A percentile compares a stretch with the other conserved stretches of the same genome.
These are phyloP conservation scores for Aphelocoma californica DNA, from an alignment of 2,797 vertebrate genomes.

Conservation along the genomic window DNA sequence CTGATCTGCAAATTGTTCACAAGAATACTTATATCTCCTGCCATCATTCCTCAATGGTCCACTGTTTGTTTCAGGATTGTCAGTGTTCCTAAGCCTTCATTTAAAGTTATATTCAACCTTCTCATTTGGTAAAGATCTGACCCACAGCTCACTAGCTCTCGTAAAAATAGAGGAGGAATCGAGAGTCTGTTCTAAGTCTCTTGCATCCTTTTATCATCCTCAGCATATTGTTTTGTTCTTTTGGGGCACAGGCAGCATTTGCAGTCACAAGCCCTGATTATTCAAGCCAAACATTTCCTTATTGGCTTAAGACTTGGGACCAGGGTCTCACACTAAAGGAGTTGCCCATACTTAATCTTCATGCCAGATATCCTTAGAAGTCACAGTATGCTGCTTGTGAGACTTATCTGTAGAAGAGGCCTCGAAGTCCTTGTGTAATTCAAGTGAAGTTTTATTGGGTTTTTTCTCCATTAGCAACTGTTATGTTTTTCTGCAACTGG, in stretches of 20 bases:
- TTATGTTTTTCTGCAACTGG: neutral
- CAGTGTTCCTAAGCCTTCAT: neutral
- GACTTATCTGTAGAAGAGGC: neutral
- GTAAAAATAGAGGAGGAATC: neutral
- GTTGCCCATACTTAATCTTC: neutral
- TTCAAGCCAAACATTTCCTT: neutral
- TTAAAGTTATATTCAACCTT: neutral
- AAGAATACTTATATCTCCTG: neutral
- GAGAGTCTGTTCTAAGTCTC: neutral
- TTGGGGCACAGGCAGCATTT: neutral
- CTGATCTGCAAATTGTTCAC: neutral
- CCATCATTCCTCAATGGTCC: neutral
- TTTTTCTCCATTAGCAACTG: neutral
- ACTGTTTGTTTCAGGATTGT: neutral
- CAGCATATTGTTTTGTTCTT: neutral
- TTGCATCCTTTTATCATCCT: neutral
- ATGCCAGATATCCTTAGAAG: neutral
- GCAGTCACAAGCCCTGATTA: neutral
- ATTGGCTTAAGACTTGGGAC: neutral
- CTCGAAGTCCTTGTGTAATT: neutral
- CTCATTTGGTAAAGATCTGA: neutral
- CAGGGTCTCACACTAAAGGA: neutral
- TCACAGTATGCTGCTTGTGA: neutral
- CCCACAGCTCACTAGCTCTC: neutral
- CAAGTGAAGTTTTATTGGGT: neutral